Conservation (phyloP, 2,888 invertebrate genomes). For the Girardia tigrina region DNA sequence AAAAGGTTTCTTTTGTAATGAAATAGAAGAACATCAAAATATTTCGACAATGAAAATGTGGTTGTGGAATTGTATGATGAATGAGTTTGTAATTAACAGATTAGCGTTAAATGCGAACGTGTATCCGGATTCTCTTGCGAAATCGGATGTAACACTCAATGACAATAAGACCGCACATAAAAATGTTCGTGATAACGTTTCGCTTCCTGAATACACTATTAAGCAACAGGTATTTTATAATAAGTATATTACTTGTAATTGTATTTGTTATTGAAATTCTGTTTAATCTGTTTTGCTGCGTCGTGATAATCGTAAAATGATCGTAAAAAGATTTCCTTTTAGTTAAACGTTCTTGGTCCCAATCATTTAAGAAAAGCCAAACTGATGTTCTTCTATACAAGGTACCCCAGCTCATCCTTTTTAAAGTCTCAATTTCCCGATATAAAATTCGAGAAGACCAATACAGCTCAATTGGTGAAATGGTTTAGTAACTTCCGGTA, state of each 20-base stretch:
- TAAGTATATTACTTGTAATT: background rate
- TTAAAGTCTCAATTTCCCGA: constrained; percentile 99
- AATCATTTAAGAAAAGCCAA: constrained; percentile 99
- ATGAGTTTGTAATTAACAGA: background rate
- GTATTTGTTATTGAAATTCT: background rate
- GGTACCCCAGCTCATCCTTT: constrained; percentile 94
- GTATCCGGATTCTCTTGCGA: background rate
- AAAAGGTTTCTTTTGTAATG: background rate
- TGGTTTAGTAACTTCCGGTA: constrained; percentile 99
- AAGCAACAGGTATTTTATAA: background rate
- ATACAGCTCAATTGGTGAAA: constrained; percentile 99
- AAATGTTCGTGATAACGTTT: background rate
- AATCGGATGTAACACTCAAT: no score
- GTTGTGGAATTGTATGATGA: constrained; percentile 12
- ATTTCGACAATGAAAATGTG: background rate
- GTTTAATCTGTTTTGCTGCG: background rate
- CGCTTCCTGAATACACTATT: background rate
- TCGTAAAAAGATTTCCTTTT: background rate
- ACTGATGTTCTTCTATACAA: constrained; percentile 99
- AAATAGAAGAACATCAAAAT: background rate
- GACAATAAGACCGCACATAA: background rate
- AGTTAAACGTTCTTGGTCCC: constrained; percentile 53
- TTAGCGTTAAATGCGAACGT: background rate
- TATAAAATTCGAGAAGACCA: constrained; percentile 99
- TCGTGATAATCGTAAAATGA: background rate